Conservation (phyloP, 2,113 vertebrate species). For the Neolamprologus sp. region DNA sequence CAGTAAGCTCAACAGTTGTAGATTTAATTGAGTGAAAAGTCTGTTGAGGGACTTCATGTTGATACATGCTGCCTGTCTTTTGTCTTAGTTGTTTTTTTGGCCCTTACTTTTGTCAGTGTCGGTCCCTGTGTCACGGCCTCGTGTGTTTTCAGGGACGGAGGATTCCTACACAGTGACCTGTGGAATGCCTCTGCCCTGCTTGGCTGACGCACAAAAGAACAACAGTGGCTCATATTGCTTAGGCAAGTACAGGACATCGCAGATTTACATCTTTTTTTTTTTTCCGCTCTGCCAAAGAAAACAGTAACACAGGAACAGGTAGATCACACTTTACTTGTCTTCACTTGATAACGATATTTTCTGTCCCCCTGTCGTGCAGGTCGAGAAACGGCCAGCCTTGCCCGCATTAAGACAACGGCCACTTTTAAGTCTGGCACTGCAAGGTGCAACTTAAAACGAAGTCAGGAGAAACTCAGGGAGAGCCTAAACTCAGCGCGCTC, state of each 20-base stretch:
- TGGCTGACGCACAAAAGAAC: conserved; percentile 68
- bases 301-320: not conserved
- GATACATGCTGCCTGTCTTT: conserved; percentile 51
- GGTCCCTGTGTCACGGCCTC: conserved; percentile 40
- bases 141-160: conserved; percentile 69
- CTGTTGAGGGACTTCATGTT: conserved; percentile 34
- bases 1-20: not conserved
- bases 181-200: conserved; percentile 72
- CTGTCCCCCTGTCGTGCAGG: conserved; percentile 61
- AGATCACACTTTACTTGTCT: not conserved
- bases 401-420: conserved; percentile 83
- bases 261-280: conserved; percentile 47
- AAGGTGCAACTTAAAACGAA: conserved; percentile 89
- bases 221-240: conserved; percentile 63
- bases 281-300: conserved; percentile 42
- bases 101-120: conserved; percentile 32
- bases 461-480: conserved; percentile 80
- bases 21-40: not conserved
- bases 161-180: conserved; percentile 82
- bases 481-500: conserved; percentile 74
- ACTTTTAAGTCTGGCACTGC: conserved; percentile 87
- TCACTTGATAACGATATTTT: not conserved
- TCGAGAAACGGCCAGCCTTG: conserved; percentile 57
- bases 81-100: conserved; percentile 26
- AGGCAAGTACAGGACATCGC: conserved; percentile 63